Percentiles rank a stretch among this genome's conserved stretches.
phyloP scores from a whole-genome alignment of 30 jellyfish, hydroid and myxozoan genomes.

The Clytia hemisphaerica region DNA sequence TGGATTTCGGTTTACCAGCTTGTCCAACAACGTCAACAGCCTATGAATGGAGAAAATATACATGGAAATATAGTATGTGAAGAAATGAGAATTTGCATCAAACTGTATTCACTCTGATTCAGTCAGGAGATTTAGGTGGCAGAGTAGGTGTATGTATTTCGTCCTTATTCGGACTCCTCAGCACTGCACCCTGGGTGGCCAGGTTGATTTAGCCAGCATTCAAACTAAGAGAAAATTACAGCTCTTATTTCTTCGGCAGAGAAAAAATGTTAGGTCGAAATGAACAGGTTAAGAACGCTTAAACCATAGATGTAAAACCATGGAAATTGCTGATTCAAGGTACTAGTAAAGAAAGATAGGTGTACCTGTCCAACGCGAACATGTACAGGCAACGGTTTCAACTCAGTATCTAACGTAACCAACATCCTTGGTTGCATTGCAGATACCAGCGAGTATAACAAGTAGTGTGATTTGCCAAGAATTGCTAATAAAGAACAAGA shows the following conservation, averaged over 20 bases:
- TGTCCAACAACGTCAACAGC: conserved; percentile 99
- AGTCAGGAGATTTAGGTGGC: background rate
- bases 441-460: conserved; percentile 78
- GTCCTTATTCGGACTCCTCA: too few relatives aligned
- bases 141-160: too few relatives aligned
- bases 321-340: too few relatives aligned
- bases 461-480: conserved; percentile 88
- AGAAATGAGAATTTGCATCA: background rate
- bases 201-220: too few relatives aligned
- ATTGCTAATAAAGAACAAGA: conserved; percentile 41
- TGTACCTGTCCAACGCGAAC: conserved; percentile 99
- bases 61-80: background rate
- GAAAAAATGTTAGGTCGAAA: too few relatives aligned
- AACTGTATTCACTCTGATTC: background rate
- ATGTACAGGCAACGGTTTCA: conserved; percentile 75
- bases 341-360: background rate
- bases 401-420: conserved; percentile 69
- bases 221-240: too few relatives aligned
- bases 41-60: too few relatives aligned
- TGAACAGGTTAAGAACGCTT: too few relatives aligned
- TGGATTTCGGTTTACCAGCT: conserved; percentile 98
- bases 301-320: too few relatives aligned
- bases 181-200: too few relatives aligned
- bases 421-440: conserved; percentile 98
- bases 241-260: too few relatives aligned